phyloP scores from a whole-genome alignment of 2,797 vertebrate genomes.

The Eulemur albifrons region DNA sequence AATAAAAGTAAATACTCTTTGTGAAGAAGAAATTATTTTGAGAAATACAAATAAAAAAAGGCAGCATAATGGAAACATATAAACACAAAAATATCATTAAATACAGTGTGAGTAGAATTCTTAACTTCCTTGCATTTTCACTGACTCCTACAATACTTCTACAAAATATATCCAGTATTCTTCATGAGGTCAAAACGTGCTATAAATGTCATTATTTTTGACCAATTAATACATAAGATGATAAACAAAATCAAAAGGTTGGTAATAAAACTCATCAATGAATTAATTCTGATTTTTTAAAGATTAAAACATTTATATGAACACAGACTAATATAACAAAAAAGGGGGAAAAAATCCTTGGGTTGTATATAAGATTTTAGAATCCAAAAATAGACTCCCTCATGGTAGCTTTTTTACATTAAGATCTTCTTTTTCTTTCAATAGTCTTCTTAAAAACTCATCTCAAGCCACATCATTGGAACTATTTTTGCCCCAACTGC shows the following conservation, averaged over 20 bases:
- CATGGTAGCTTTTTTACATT: not conserved
- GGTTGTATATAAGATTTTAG: not conserved
- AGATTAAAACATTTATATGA: constrained; percentile 2
- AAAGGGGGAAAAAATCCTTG: not conserved
- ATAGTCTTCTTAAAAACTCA: constrained; percentile 21
- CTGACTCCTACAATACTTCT: not conserved
- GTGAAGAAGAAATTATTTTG: constrained; percentile 38
- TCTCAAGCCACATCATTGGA: not conserved
- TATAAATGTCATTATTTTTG: not conserved
- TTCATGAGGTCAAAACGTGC: not conserved
- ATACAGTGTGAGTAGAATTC: not conserved
- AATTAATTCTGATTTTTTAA: not conserved
- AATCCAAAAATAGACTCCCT: not conserved
- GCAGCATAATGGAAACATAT: not conserved
- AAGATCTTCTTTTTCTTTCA: constrained; percentile 6
- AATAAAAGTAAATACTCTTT: not conserved
- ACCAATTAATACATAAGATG: not conserved
- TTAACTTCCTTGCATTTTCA: not conserved
- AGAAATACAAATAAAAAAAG: not conserved
- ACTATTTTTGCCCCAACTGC: constrained; percentile 35
- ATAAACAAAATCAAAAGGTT: not conserved
- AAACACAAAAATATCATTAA: not conserved
- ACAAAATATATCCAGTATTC: not conserved
- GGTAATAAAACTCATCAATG: not conserved
- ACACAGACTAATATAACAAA: not conserved